Percentiles rank a stretch among this genome's conserved stretches.
Conservation (phyloP, 1,140 invertebrate genomes). For the Pentalonia nigronervosa region DNA sequence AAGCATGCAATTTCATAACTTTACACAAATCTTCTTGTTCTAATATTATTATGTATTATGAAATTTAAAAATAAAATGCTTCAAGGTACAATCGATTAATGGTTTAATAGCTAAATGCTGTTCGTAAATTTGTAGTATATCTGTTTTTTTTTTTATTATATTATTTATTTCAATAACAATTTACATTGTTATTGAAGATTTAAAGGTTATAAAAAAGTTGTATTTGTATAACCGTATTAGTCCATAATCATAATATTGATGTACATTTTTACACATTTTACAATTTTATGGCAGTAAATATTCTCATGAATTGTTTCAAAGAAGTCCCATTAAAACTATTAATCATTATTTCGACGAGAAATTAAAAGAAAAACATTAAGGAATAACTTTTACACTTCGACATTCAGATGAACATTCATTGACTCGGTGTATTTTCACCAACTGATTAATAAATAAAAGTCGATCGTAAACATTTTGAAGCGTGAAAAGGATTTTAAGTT, state of each 20-base stretch:
- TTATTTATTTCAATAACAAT: not conserved
- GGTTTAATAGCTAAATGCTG: not conserved
- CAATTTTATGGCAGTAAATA: not conserved
- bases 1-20: too few relatives aligned
- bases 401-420: not conserved
- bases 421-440: not conserved
- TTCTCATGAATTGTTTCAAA: not conserved
- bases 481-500: not conserved
- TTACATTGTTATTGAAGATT: not conserved
- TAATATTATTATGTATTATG: not conserved
- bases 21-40: too few relatives aligned
- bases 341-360: not conserved
- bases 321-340: not conserved
- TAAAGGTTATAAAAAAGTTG: not conserved
- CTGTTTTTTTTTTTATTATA: not conserved
- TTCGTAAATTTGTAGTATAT: not conserved
- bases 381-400: not conserved
- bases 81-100: not conserved
- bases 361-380: not conserved
- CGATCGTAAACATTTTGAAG: slow-evolving; percentile 1
- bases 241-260: not conserved
- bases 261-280: not conserved
- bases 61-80: not conserved
- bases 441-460: not conserved
- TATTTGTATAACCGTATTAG: not conserved